Evolutionary conservation across 2,113 vertebrate genomes (phyloP).

Genomic region (Archilochus colubris): DNA sequence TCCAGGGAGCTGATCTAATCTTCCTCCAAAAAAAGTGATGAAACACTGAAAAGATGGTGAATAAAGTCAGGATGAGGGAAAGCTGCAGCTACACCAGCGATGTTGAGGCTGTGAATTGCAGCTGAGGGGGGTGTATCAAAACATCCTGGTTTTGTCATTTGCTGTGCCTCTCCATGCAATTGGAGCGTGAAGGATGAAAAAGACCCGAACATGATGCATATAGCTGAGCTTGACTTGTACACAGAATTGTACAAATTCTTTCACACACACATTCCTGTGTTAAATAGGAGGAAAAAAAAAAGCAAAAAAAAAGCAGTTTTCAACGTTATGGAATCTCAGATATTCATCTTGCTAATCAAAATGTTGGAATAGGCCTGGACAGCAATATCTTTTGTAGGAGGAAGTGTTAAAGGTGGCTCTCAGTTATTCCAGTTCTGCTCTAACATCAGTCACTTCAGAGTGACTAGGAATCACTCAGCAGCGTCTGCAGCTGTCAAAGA

Average conservation of each 20-base stretch:
- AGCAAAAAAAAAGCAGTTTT: neutral
- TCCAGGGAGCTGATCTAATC: neutral
- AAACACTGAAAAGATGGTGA: neutral
- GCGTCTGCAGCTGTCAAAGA: neutral
- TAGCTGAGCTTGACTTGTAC: neutral
- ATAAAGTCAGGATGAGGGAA: neutral
- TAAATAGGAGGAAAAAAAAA: neutral
- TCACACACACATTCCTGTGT: neutral
- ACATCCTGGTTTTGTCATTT: neutral
- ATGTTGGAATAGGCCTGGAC: neutral
- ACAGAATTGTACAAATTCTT: neutral
- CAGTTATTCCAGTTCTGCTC: neutral
- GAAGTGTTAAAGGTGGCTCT: neutral
- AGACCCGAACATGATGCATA: neutral
- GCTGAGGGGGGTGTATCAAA: neutral
- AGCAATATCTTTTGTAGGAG: neutral
- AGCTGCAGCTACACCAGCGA: neutral
- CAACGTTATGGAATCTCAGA: neutral
- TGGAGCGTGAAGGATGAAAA: too few species aligned
- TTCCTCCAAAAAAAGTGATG: neutral
- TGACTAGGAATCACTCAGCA: neutral
- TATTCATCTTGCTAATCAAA: neutral
- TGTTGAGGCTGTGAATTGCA: neutral
- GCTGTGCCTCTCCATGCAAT: rapidly evolving
- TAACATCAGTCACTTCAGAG: neutral